Conservation (phyloP, 1,140 invertebrate genomes). For the Cecropterus lyciades region DNA sequence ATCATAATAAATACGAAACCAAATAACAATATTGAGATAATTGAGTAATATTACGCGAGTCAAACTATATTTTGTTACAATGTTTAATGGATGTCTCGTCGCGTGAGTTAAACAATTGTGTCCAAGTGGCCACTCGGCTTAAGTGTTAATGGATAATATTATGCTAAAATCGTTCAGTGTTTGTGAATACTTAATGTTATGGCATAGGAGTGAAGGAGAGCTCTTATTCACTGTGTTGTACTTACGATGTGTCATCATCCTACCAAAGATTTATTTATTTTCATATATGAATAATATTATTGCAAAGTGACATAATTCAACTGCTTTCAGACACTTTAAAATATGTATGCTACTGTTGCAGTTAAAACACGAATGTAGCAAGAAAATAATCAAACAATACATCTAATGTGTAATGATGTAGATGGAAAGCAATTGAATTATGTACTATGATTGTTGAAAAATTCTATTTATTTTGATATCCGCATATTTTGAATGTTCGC, state of each 20-base stretch:
- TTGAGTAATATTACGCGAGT: no score
- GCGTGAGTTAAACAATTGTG: background rate
- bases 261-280: slow-evolving; percentile 33
- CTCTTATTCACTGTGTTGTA: slow-evolving; percentile 30
- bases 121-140: slow-evolving; percentile 5
- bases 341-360: no score
- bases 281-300: slow-evolving; percentile 1
- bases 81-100: no score
- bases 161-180: slow-evolving; percentile 68
- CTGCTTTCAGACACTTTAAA: no score
- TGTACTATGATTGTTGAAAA: background rate
- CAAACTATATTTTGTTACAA: no score
- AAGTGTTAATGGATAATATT: slow-evolving; percentile 45
- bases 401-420: no score
- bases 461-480: slow-evolving; percentile 23
- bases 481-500: background rate
- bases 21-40: no score
- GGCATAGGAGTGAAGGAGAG: slow-evolving; percentile 15
- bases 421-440: slow-evolving; percentile 3
- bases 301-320: slow-evolving; percentile 10
- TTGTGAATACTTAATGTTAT: slow-evolving; percentile 61
- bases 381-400: no score
- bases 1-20: no score
- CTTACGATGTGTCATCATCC: slow-evolving; percentile 29
- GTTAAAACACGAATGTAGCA: no score